These are phyloP conservation scores for Heliconius erato DNA, from an alignment of 2,888 invertebrate species.

Conservation along the genomic window DNA sequence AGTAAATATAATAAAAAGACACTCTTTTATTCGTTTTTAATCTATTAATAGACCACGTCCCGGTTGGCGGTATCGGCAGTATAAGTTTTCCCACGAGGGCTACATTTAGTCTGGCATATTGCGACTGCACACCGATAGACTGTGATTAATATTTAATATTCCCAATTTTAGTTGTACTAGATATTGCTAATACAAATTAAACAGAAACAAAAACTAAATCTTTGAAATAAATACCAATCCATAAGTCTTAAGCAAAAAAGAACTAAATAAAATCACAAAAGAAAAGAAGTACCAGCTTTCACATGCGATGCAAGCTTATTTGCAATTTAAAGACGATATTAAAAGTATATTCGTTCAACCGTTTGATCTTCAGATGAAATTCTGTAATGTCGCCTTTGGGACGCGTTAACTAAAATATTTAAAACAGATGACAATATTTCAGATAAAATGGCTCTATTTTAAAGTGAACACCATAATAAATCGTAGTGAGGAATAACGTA, in stretches of 20 bases:
- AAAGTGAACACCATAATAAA: slow-evolving; percentile 81
- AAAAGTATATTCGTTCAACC: slow-evolving; percentile 69
- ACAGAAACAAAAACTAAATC: not conserved
- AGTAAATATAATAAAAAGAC: not conserved
- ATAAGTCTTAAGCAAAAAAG: not conserved
- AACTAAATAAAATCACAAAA: slow-evolving; percentile 18
- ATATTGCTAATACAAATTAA: not conserved
- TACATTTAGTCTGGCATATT: not conserved
- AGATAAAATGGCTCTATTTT: slow-evolving; percentile 84
- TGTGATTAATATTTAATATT: slow-evolving; percentile 8
- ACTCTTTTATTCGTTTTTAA: not conserved
- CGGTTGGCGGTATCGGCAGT: not conserved
- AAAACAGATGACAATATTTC: slow-evolving; percentile 85
- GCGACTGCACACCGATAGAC: not conserved
- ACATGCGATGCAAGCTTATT: slow-evolving; percentile 38
- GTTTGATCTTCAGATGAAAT: slow-evolving; percentile 68
- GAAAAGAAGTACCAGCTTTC: slow-evolving; percentile 31
- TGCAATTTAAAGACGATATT: slow-evolving; percentile 53
- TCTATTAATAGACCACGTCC: not conserved
- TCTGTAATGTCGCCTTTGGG: slow-evolving; percentile 76
- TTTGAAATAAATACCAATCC: not conserved
- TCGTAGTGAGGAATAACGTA: slow-evolving; percentile 78
- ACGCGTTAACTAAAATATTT: slow-evolving; percentile 83
- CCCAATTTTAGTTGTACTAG: not conserved
- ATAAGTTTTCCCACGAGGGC: slow-evolving; percentile 5